Percentiles rank a stretch among this genome's conserved stretches.
Evolutionary conservation across 1,140 invertebrate species (phyloP).

Genomic region (Wasmannia auropunctata): DNA sequence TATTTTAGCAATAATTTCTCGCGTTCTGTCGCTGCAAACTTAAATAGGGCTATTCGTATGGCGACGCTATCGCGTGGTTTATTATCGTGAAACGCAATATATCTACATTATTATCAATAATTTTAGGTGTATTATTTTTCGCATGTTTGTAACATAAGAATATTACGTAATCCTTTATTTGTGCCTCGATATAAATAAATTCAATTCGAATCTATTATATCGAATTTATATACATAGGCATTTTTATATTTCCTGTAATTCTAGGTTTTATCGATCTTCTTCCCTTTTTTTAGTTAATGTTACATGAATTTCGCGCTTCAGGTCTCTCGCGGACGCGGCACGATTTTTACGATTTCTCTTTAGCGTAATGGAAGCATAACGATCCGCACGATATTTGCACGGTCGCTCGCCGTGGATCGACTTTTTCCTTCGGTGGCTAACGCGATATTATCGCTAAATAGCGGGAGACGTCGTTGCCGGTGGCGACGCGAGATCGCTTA

Average conservation of each 20-base stretch:
- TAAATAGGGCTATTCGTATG: conserved; percentile 1
- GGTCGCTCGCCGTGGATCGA: conserved; percentile 16
- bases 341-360: conserved; percentile 27
- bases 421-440: conserved; percentile 47
- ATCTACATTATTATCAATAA: conserved; percentile 14
- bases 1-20: conserved; percentile 56
- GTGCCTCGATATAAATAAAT: background rate
- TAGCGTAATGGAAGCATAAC: conserved; percentile 6
- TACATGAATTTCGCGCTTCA: background rate
- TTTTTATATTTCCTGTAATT: background rate
- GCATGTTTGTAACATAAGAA: background rate
- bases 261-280: background rate
- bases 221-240: background rate
- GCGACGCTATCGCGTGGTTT: conserved; percentile 13
- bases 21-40: conserved; percentile 38
- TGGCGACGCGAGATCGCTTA: conserved; percentile 70
- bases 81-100: conserved; percentile 37
- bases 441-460: conserved; percentile 72
- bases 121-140: background rate
- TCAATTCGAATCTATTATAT: background rate
- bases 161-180: background rate
- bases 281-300: background rate
- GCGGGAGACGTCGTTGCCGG: conserved; percentile 70
- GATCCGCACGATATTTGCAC: conserved; percentile 20
- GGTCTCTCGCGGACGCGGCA: background rate